A percentile compares a stretch with the other conserved stretches of the same genome.
Conservation (phyloP, 2,797 vertebrate genomes). For the Phyllotis vaccarum region DNA sequence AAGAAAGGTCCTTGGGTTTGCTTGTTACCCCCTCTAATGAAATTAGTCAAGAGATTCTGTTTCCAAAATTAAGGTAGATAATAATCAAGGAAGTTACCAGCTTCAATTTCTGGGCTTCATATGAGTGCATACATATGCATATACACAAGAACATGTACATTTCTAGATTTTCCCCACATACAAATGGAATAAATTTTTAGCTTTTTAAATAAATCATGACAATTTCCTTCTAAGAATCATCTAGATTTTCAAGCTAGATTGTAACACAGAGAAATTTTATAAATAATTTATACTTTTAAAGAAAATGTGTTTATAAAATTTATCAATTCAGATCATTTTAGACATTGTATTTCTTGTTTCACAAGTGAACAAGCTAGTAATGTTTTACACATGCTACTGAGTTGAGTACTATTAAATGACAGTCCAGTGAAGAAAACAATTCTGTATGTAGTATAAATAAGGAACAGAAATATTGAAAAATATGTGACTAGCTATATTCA, state of each 20-base stretch:
- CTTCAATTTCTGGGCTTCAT: neutral
- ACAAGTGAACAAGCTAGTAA: neutral
- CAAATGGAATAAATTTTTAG: neutral
- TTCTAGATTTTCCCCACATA: too few relatives aligned
- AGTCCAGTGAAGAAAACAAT: constrained; percentile 5
- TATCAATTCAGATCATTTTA: constrained; percentile 1
- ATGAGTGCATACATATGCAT: neutral
- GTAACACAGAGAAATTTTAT: neutral
- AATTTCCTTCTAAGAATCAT: neutral
- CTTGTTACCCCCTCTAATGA: neutral
- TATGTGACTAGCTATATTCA: neutral
- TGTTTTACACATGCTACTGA: neutral
- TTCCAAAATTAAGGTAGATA: neutral
- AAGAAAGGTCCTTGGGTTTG: neutral
- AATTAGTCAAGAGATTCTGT: neutral
- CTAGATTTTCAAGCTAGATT: neutral
- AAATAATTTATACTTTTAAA: constrained; percentile 1
- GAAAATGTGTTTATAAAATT: neutral
- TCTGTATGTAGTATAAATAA: neutral
- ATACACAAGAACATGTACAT: neutral
- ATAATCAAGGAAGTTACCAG: neutral
- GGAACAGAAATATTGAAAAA: constrained; percentile 3
- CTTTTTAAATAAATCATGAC: neutral
- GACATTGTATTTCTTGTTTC: neutral
- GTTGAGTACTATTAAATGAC: neutral